Evolutionary conservation across 2,113 vertebrate species (phyloP), one percentile per base, ranked within the genome.

Genomic region (Tamias sibiricus): DNA sequence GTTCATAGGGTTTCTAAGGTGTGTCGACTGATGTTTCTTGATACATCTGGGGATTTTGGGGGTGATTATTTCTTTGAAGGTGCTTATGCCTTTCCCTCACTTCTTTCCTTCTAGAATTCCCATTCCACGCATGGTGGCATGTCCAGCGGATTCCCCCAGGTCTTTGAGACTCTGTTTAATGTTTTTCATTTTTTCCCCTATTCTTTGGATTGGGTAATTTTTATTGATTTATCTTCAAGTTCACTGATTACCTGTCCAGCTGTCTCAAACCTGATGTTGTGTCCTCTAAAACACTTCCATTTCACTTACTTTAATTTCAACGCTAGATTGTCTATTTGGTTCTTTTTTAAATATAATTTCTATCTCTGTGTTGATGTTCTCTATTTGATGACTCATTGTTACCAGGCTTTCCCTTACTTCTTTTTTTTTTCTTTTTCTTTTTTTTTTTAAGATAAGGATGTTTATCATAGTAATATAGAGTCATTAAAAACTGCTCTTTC

Each of bases 191-290:
- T 52, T 64, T 47, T 9, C 6, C 8, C 20, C n/a, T 72, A 3
- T 79, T 76, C 40, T 94, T 85, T 42, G 47, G 47, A 66, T 89
- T 80, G 26, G 35, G 26, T 94, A 52, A 87, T 90, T 95, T 90
- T 66, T 84, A 42, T 64, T 90, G 6, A 42, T 69, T 80, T 64
- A 37, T 75, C 82, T 81, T 77, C 28, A 85, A 52, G 28, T n/a
- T 59, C 26, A 64, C 32, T 26, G 42, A 75, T 80, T 89, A 49
- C 75, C 82, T 64, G 62, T 88, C 83, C 83, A 54, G 30, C 35
- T 32, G 49, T 79, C 69, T 92, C n/a, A 62, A 30, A 90, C 54
- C 75, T 44, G 30, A 49, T 77, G 7, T 66, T 37, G 49, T 32
- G 24, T 14, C 19, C 47, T 89, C 37, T 80, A 88, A 37, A 83